Evolutionary conservation across 2,113 vertebrate genomes (phyloP), one percentile per base, ranked within the genome.

Genomic region (Agapornis roseicollis): DNA sequence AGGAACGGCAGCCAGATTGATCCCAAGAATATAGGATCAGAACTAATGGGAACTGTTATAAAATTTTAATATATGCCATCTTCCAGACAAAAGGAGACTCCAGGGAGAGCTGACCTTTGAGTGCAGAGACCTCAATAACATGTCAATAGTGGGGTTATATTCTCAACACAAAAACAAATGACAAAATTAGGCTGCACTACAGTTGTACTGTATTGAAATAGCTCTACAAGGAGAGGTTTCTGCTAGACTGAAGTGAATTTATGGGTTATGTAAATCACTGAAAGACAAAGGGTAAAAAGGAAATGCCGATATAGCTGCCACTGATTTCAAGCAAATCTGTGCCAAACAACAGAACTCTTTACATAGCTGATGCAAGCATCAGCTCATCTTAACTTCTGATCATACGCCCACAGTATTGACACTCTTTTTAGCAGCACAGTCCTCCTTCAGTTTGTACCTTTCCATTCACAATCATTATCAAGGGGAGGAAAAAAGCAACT

Each of bases 41-140:
- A 91, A 80, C n/a, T 77, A 81, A 85, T 56, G 76, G 89, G 29
- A 88, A 91, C 55, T 37, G 69, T 44, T 74, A 94, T 94, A 91
- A 91, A 94, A 97, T 64, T 95, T 96, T 95, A 89, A 97, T 91
- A 96, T 82, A 86, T 76, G 95, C 78, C 90, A 94, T 79, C 80
- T 92, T 95, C 85, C 41, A 88, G 79, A 94, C 44, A 7, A 95
- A 96, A 96, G 91, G 13, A 87, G 63, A 80, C 85, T 90, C 80
- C 60, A 69, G 77, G 60, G 89, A 72, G 56, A 96, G 88, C 41
- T 65, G 77, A 96, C 83, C 92, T 96, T 82, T 90, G 65, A 84
- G 52, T 70, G 55, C 39, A 93, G 55, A 83, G 82, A 84, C 50
- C 71, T 93, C 74, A 89, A 78, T 33, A 73, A 46, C 89, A 52